Evolutionary conservation across 1,140 invertebrate genomes (phyloP), one percentile per base, ranked within the genome.

Genomic region (Coptotermes formosanus): DNA sequence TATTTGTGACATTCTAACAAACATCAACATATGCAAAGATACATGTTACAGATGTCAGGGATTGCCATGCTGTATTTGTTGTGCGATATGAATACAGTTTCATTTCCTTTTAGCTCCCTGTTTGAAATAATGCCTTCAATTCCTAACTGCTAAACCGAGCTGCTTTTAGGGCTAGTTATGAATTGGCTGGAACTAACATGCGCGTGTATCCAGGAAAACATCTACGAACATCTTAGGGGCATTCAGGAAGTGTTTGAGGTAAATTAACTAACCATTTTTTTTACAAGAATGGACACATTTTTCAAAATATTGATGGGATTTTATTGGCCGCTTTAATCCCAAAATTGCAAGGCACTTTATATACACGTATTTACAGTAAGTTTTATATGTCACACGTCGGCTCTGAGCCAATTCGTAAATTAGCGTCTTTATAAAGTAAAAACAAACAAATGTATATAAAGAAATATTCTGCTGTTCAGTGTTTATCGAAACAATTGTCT

Each of bases 301-400:
- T 52, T 52, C 45, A 48, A 32, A 38, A 55, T 84, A 32, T 30
- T 55, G 59, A 84, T 4, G 44, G 83, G 83, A 59, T 84, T 84
- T 84, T 52, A 52, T 84, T 84, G 38, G 43, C 14, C 45, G 45
- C 52, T 84, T 45, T 32, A 84, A 84, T 84, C 83, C 83, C 83
- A 52, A 45, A 84, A 84, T 84, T 55, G 83, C 32, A 84, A 84
- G 83, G 83, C 83, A 84, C 83, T 84, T 55, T 55, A n/a, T 38
- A 38, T 38, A 38, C 38, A 38, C 38, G n/a, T 75, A 75, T 75
- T 75, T 75, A 75, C 64, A 75, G 8, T 75, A 75, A 75, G 30
- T 14, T 75, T 75, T 25, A 75, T 64, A 64, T 75, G 64, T 75
- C 64, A 75, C 64, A 75, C 64, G 52, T 55, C 52, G 25, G 25